These are phyloP conservation scores for Montipora capricornis DNA, from an alignment of 64 coral and sea anemone genomes.

Conservation along the genomic window DNA sequence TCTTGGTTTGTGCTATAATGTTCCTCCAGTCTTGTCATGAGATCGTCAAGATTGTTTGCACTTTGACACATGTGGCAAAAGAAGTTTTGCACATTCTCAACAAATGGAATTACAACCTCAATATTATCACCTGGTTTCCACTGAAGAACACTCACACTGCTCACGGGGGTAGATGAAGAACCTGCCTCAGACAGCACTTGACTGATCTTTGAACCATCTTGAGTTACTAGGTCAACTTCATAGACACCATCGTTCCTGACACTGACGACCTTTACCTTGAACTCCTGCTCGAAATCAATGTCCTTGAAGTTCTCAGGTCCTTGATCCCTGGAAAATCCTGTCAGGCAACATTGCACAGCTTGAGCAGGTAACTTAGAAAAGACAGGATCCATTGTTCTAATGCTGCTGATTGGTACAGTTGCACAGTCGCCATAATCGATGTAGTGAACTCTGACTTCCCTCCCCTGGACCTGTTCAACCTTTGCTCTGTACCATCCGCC, in stretches of 20 bases:
- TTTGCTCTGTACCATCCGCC: conserved; percentile 88
- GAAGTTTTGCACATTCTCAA: conserved; percentile 74
- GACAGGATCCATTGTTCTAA: conserved; percentile 41
- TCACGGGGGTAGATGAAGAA: background rate
- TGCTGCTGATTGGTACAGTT: conserved; percentile 57
- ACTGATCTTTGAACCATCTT: conserved; percentile 27
- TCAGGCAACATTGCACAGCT: conserved; percentile 46
- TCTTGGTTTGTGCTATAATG: conserved; percentile 62
- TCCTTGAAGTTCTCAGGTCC: conserved; percentile 47
- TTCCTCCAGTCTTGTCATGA: conserved; percentile 76
- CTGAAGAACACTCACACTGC: background rate
- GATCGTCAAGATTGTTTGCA: conserved; percentile 59
- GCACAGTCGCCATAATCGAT: conserved; percentile 95
- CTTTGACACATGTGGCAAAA: conserved; percentile 82
- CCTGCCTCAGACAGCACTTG: background rate
- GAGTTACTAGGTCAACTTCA: conserved; percentile 33
- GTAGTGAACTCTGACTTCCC: conserved; percentile 68
- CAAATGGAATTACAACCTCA: conserved; percentile 73
- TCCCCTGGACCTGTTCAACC: conserved; percentile 60
- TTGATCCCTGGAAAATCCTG: background rate
- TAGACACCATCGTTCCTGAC: background rate
- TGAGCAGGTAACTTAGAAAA: conserved; percentile 41
- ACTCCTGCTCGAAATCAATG: conserved; percentile 63
- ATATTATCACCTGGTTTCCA: conserved; percentile 63
- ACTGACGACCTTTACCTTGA: conserved; percentile 23